These are phyloP conservation scores for Phalacrocorax brasilianus DNA, from an alignment of 2,113 vertebrate genomes.

Conservation along the genomic window DNA sequence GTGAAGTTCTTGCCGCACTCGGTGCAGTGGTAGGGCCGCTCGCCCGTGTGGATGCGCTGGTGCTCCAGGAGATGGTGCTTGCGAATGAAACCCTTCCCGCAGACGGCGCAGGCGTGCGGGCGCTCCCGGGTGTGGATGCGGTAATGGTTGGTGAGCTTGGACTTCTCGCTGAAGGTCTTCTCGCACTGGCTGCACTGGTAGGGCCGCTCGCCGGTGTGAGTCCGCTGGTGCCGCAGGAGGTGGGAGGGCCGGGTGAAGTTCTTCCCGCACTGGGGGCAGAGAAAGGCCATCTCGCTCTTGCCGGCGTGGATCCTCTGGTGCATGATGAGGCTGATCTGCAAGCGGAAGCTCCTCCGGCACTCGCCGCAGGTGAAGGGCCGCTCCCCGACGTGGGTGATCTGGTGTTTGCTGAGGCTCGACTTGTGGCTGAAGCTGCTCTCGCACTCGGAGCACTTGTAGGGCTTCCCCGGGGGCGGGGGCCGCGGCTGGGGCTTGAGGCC, in stretches of 20 bases:
- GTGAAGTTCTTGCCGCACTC: slow-evolving; percentile 83
- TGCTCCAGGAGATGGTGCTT: slow-evolving; percentile 81
- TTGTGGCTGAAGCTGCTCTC: slow-evolving; percentile 85
- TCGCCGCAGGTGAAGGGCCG: slow-evolving; percentile 78
- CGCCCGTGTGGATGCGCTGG: slow-evolving; percentile 81
- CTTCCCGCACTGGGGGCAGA: slow-evolving; percentile 81
- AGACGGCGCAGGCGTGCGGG: slow-evolving; percentile 78
- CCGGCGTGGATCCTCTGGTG: slow-evolving; percentile 80
- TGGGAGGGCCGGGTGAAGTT: slow-evolving; percentile 80
- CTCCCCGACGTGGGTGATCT: slow-evolving; percentile 80
- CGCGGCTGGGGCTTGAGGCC: slow-evolving; percentile 43
- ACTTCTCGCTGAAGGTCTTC: slow-evolving; percentile 83
- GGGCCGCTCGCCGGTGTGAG: slow-evolving; percentile 80
- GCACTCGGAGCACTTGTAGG: slow-evolving; percentile 80
- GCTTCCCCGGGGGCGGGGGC: slow-evolving; percentile 59
- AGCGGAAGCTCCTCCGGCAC: slow-evolving; percentile 79
- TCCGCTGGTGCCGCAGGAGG: slow-evolving; percentile 80
- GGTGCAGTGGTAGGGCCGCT: slow-evolving; percentile 79
- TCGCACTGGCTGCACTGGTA: slow-evolving; percentile 80
- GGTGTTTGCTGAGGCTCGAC: slow-evolving; percentile 80
- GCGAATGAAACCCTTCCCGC: slow-evolving; percentile 81
- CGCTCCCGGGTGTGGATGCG: slow-evolving; percentile 81
- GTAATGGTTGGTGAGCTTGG: slow-evolving; percentile 82
- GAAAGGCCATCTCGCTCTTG: slow-evolving; percentile 79
- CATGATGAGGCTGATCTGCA: slow-evolving; percentile 82